Conservation (phyloP, 2,888 invertebrate species). For the Aleiodes leptofemur region DNA sequence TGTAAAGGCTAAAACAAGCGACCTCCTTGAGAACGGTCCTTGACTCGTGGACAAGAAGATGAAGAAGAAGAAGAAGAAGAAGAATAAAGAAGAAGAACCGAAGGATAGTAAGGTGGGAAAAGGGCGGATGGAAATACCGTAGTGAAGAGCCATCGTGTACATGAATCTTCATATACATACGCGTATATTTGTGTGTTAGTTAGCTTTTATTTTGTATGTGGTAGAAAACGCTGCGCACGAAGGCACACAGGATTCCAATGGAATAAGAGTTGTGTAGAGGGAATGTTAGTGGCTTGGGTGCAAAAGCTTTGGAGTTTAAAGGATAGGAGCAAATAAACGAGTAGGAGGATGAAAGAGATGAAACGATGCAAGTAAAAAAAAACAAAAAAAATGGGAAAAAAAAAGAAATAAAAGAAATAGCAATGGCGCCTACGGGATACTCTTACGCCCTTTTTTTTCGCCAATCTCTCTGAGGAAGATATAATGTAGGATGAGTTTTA, state of each 20-base stretch:
- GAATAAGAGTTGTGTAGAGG: constrained; percentile 44
- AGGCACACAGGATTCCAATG: constrained; percentile 44
- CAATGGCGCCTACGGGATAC: constrained; percentile 53
- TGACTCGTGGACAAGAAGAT: constrained; percentile 69
- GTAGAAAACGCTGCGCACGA: constrained; percentile 41
- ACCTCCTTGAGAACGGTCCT: constrained; percentile 76
- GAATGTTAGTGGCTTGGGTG: constrained; percentile 44
- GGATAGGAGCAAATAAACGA: constrained; percentile 53
- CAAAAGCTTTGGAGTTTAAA: constrained; percentile 45
- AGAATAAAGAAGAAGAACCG: constrained; percentile 46
- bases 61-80: constrained; percentile 49
- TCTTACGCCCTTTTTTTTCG: constrained; percentile 47
- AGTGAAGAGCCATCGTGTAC: constrained; percentile 37
- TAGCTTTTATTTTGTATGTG: constrained; percentile 37
- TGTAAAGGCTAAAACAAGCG: constrained; percentile 56
- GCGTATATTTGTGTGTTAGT: neutral
- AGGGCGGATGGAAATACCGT: constrained; percentile 51
- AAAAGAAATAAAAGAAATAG: constrained; percentile 29
- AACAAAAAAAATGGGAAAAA: too few relatives aligned
- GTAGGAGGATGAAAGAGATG: constrained; percentile 37
- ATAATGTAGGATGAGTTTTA: constrained; percentile 14
- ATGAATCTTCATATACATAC: constrained; percentile 6
- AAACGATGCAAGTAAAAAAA: constrained; percentile 44
- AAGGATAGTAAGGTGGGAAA: constrained; percentile 55
- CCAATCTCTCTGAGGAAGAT: constrained; percentile 38